Conservation (phyloP, 2,797 vertebrate genomes). For the Spatula versicolor region DNA sequence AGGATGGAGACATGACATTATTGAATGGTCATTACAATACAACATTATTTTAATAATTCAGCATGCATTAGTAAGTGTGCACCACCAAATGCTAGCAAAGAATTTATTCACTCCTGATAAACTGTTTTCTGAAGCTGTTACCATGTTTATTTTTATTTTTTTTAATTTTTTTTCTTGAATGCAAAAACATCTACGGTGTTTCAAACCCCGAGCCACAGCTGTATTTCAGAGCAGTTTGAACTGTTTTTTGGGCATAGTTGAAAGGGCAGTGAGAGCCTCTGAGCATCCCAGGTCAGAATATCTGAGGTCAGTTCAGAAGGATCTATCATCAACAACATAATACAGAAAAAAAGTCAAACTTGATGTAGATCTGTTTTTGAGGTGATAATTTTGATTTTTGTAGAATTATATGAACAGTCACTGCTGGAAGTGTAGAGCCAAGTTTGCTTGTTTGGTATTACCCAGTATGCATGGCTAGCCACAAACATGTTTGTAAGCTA, state of each 20-base stretch:
- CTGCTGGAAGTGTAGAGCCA: not conserved
- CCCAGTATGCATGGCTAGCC: not conserved
- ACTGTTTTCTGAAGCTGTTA: not conserved
- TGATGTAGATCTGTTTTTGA: not conserved
- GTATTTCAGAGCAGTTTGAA: not conserved
- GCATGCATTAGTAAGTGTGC: not conserved
- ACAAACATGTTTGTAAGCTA: not conserved
- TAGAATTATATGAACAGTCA: not conserved
- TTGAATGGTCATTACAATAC: not conserved
- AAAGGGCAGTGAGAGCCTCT: not conserved
- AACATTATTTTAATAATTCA: constrained; percentile 46
- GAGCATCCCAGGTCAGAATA: not conserved
- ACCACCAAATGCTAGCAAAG: not conserved
- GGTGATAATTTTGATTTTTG: not conserved
- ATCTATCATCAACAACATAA: not conserved
- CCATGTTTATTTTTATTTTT: not conserved
- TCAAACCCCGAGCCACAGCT: not conserved
- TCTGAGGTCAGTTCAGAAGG: not conserved
- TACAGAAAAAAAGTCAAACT: not conserved
- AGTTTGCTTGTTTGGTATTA: not conserved
- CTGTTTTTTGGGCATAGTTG: not conserved
- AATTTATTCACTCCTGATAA: constrained; percentile 36
- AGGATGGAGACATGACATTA: not conserved
- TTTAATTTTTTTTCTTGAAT: not conserved
- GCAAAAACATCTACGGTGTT: not conserved